Evolutionary conservation across 1,140 invertebrate species (phyloP).

Genomic region (Cyphomyrmex costatus): DNA sequence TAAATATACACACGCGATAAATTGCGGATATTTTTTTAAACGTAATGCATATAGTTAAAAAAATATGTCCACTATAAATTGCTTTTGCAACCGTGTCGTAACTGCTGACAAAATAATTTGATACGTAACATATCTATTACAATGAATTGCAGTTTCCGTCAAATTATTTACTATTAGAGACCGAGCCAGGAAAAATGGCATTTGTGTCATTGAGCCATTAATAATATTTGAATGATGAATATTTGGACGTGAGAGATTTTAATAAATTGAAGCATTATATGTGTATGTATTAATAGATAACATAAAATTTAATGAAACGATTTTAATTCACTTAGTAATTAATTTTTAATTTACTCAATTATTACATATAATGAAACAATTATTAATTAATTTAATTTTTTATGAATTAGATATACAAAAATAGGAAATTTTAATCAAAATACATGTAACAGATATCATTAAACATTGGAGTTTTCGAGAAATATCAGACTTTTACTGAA

Average conservation of each 20-base stretch:
- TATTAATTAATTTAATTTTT: constrained; percentile 19
- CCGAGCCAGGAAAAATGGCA: constrained; percentile 14
- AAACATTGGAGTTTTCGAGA: background rate
- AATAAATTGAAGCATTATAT: background rate
- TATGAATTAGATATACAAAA: background rate
- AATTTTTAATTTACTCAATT: too few relatives aligned
- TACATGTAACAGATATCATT: background rate
- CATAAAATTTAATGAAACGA: background rate
- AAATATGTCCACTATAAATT: constrained; percentile 43
- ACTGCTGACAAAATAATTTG: constrained; percentile 33
- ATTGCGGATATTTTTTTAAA: constrained; percentile 23
- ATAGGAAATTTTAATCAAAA: background rate
- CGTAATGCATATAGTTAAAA: background rate
- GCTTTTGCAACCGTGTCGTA: background rate
- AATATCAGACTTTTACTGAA: background rate
- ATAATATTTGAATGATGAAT: constrained; percentile 26
- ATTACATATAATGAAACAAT: background rate
- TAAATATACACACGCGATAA: constrained; percentile 13
- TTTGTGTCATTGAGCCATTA: constrained; percentile 19
- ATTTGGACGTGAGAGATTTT: constrained; percentile 21
- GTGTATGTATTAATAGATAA: background rate
- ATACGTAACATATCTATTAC: constrained; percentile 46
- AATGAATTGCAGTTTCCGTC: constrained; percentile 8
- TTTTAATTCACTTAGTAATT: constrained; percentile 12
- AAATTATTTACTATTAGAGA: constrained; percentile 40